These are phyloP conservation scores for Athene noctua DNA, from an alignment of 2,113 vertebrate genomes.

Conservation along the genomic window DNA sequence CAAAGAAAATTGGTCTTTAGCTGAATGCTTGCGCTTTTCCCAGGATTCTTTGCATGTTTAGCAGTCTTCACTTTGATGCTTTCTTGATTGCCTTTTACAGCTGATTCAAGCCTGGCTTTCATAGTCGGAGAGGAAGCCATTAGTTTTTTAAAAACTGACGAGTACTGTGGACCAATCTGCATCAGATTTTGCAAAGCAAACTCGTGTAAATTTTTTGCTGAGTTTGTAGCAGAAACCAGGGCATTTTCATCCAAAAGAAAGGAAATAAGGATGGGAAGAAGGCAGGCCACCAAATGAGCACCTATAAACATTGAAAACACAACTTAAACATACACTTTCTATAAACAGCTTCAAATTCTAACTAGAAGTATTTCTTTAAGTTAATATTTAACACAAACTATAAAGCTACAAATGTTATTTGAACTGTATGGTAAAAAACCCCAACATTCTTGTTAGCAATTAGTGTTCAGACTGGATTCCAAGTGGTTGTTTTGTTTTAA, in stretches of 20 bases:
- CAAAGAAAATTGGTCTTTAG: constrained; percentile 93
- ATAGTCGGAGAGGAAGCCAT: constrained; percentile 84
- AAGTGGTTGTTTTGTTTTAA: background rate
- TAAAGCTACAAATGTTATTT: background rate
- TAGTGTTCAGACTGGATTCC: background rate
- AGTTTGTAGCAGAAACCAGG: constrained; percentile 78
- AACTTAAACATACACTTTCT: background rate
- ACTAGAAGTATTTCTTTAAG: background rate
- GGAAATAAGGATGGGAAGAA: constrained; percentile 89
- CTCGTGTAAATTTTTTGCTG: constrained; percentile 83
- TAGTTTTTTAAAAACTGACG: constrained; percentile 83
- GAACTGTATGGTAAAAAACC: background rate
- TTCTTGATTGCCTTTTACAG: constrained; percentile 89
- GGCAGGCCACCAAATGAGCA: constrained; percentile 78
- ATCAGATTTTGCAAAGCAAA: constrained; percentile 88
- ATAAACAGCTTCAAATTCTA: background rate
- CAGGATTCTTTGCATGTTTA: constrained; percentile 64
- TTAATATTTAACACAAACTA: background rate
- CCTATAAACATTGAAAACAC: constrained; percentile 72
- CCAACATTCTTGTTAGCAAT: background rate
- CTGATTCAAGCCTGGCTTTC: constrained; percentile 89
- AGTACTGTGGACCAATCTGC: constrained; percentile 87
- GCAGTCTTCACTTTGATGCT: constrained; percentile 77
- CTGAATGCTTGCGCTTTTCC: constrained; percentile 85
- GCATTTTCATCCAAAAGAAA: constrained; percentile 92